Evolutionary conservation across 2,888 invertebrate genomes (phyloP).

Genomic region (Tachina lurida): DNA sequence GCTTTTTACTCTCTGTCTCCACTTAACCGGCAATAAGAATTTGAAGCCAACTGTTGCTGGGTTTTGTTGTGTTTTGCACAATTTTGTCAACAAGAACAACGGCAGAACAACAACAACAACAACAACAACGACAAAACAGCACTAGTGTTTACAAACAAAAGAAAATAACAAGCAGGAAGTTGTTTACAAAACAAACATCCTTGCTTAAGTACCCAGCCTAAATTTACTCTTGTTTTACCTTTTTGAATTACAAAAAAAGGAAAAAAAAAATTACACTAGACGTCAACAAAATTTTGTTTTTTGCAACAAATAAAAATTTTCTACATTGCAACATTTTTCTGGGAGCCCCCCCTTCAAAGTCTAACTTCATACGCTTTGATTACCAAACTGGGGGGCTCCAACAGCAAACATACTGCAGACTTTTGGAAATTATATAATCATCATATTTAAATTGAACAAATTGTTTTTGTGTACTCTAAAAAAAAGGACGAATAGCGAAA

Average conservation of each 20-base stretch:
- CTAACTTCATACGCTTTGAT: constrained; percentile 15
- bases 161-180: constrained; percentile 53
- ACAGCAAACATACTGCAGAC: constrained; percentile 8
- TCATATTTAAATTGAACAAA: constrained; percentile 35
- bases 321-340: constrained; percentile 5
- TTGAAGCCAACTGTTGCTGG: constrained; percentile 50
- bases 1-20: constrained; percentile 25
- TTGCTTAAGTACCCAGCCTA: constrained; percentile 25
- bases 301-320: constrained; percentile 12
- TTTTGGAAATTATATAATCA: constrained; percentile 4
- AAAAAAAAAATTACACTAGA: background rate
- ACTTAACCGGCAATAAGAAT: constrained; percentile 40
- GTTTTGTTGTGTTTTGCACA: constrained; percentile 14
- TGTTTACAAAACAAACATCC: constrained; percentile 62
- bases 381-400: constrained; percentile 61
- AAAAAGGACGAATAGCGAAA: constrained; percentile 13
- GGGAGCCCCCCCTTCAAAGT: constrained; percentile 63
- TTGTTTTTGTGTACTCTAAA: constrained; percentile 4
- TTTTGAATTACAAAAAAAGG: background rate
- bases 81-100: constrained; percentile 16
- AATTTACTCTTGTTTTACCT: background rate
- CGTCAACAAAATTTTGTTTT: background rate
- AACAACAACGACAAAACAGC: background rate
- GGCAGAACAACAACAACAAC: background rate
- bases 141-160: constrained; percentile 59